Percentiles rank a stretch among this genome's conserved stretches.
phyloP scores from a whole-genome alignment of 2,888 invertebrate genomes.

The Agrenia bidenticulata region DNA sequence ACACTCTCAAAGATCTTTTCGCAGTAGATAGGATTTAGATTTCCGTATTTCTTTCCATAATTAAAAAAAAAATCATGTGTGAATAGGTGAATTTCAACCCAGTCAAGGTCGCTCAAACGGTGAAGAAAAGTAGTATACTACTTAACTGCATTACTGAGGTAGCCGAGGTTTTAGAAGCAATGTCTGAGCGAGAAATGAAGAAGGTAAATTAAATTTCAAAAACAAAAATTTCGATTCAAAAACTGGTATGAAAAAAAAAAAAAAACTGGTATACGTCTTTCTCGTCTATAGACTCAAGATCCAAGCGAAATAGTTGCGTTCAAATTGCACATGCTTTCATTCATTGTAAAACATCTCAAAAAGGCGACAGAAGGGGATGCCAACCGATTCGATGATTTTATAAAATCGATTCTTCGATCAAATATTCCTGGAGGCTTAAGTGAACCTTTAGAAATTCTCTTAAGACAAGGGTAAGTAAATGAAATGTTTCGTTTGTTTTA shows the following conservation, averaged over 20 bases:
- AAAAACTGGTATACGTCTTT: too few relatives aligned
- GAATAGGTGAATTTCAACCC: conserved; percentile 78
- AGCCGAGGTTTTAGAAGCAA: conserved; percentile 73
- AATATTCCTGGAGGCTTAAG: conserved; percentile 59
- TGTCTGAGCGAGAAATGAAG: conserved; percentile 86
- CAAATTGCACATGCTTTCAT: conserved; percentile 78
- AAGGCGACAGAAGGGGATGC: conserved; percentile 58
- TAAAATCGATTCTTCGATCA: conserved; percentile 72
- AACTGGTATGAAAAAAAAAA: too few relatives aligned
- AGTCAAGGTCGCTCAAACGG: conserved; percentile 72
- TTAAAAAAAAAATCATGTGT: too few relatives aligned
- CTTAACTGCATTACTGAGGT: conserved; percentile 73
- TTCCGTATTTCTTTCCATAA: not conserved
- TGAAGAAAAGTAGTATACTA: conserved; percentile 72
- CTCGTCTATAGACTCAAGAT: conserved; percentile 64
- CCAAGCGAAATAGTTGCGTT: conserved; percentile 88
- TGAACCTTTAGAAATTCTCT: conserved; percentile 66
- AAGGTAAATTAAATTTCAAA: too few relatives aligned
- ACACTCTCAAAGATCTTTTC: not conserved
- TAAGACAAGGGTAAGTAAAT: conserved; percentile 82
- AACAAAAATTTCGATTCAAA: too few relatives aligned
- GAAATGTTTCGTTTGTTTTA: too few relatives aligned
- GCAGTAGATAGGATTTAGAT: not conserved
- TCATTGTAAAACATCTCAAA: conserved; percentile 66
- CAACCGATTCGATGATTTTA: conserved; percentile 73